phyloP scores from a whole-genome alignment of 2,888 invertebrate species.

The Nudaria mundana region DNA sequence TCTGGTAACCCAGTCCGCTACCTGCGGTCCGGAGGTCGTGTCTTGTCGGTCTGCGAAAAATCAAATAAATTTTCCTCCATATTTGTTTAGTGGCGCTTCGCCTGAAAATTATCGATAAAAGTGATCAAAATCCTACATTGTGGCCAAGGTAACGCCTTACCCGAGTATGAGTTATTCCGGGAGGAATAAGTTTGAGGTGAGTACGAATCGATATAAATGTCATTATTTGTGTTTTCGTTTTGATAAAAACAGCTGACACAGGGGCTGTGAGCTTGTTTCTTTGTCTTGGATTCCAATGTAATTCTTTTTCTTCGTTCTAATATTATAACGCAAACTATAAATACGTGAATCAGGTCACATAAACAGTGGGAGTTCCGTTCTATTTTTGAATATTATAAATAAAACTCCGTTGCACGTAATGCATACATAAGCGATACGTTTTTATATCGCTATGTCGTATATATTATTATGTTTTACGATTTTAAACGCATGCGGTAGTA shows the following conservation, averaged over 20 bases:
- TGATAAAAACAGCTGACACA: constrained; percentile 84
- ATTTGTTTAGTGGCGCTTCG: constrained; percentile 48
- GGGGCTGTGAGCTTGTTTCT: constrained; percentile 44
- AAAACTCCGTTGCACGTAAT: constrained; percentile 17
- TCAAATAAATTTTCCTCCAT: constrained; percentile 53
- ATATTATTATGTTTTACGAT: constrained; percentile 24
- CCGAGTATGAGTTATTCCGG: constrained; percentile 83
- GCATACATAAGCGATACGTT: background rate
- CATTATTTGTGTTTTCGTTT: constrained; percentile 74
- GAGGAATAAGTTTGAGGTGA: constrained; percentile 84
- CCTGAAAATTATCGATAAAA: constrained; percentile 24
- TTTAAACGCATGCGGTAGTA: constrained; percentile 26
- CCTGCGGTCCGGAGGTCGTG: constrained; percentile 35
- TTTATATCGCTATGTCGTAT: constrained; percentile 23
- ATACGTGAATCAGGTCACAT: background rate
- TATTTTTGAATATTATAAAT: constrained; percentile 44
- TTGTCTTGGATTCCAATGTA: constrained; percentile 41
- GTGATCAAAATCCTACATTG: constrained; percentile 56
- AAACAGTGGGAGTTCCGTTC: constrained; percentile 17
- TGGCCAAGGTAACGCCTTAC: constrained; percentile 76
- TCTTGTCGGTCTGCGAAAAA: constrained; percentile 41
- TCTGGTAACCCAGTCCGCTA: constrained; percentile 36
- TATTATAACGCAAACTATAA: constrained; percentile 1
- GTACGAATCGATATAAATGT: constrained; percentile 46
- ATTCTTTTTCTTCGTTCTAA: constrained; percentile 3